phyloP scores from a whole-genome alignment of 2,888 invertebrate species.

The Caenorhabditis virilis region DNA sequence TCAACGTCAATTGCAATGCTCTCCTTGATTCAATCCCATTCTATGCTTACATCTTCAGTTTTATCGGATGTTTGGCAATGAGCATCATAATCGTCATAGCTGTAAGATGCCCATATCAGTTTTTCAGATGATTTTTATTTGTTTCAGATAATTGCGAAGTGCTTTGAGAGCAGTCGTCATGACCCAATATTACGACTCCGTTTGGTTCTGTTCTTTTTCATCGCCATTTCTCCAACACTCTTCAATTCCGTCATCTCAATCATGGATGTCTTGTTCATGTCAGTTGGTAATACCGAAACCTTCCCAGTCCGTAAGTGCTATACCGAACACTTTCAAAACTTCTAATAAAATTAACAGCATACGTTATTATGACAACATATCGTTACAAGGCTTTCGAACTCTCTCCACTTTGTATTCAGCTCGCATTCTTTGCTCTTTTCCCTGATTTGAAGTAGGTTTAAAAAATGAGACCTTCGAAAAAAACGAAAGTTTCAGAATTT shows the following conservation, averaged over 20 bases:
- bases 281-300: slow-evolving; percentile 19
- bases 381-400: slow-evolving; percentile 27
- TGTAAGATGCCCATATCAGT: slow-evolving; percentile 1
- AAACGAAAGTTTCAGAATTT: too few relatives aligned
- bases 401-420: slow-evolving; percentile 19
- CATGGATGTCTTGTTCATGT: slow-evolving; percentile 29
- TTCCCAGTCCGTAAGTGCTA: slow-evolving; percentile 25
- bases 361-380: slow-evolving; percentile 29
- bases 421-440: slow-evolving; percentile 24
- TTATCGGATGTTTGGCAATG: too few relatives aligned
- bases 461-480: too few relatives aligned
- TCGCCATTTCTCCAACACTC: slow-evolving; percentile 16
- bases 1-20: slow-evolving; percentile 27
- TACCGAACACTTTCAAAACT: neutral
- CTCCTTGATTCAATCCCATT: slow-evolving; percentile 25
- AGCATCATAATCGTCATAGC: too few relatives aligned
- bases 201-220: slow-evolving; percentile 16
- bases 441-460: slow-evolving; percentile 6
- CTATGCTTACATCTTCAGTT: slow-evolving; percentile 17
- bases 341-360: slow-evolving; percentile 13
- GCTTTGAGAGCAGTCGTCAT: too few relatives aligned
- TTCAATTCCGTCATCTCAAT: slow-evolving; percentile 29
- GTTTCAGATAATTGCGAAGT: slow-evolving; percentile 10
- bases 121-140: slow-evolving; percentile 13
- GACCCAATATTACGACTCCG: too few relatives aligned